Evolutionary conservation across 1,140 invertebrate species (phyloP).

Genomic region (Temnothorax nylanderi): DNA sequence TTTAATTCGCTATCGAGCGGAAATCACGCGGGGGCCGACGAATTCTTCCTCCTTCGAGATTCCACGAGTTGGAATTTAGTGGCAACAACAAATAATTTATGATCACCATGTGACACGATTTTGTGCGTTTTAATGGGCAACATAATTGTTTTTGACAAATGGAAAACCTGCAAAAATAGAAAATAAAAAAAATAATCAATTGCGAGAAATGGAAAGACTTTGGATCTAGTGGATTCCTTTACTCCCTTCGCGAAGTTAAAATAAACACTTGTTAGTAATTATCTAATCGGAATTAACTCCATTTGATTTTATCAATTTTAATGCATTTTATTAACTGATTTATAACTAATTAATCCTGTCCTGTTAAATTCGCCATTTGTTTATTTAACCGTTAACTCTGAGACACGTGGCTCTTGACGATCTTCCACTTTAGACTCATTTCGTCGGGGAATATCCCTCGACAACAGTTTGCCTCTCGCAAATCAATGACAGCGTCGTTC

Average conservation of each 20-base stretch:
- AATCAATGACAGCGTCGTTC: slow-evolving; percentile 10
- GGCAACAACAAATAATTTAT: not conserved
- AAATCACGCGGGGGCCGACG: not conserved
- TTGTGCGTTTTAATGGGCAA: not conserved
- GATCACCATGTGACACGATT: not conserved
- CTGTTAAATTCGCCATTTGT: not conserved
- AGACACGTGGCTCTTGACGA: not conserved
- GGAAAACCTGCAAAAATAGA: not conserved
- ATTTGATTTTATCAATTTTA: not conserved
- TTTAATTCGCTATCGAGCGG: slow-evolving; percentile 4
- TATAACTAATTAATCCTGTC: not conserved
- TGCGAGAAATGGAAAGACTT: not conserved
- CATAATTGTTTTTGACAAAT: not conserved
- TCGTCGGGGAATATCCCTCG: not conserved
- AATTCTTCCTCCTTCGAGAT: not conserved
- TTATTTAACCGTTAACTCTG: not conserved
- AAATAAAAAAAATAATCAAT: not conserved
- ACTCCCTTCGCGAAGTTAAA: not conserved
- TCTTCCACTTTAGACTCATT: not conserved
- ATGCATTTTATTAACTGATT: not conserved
- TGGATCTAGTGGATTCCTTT: not conserved
- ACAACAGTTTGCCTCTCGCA: not conserved
- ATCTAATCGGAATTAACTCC: not conserved
- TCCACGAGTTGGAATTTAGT: not conserved
- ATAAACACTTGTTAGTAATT: not conserved